Evolutionary conservation across 1,140 invertebrate species (phyloP), one percentile per base, ranked within the genome.

Genomic region (Episyrphus balteatus): DNA sequence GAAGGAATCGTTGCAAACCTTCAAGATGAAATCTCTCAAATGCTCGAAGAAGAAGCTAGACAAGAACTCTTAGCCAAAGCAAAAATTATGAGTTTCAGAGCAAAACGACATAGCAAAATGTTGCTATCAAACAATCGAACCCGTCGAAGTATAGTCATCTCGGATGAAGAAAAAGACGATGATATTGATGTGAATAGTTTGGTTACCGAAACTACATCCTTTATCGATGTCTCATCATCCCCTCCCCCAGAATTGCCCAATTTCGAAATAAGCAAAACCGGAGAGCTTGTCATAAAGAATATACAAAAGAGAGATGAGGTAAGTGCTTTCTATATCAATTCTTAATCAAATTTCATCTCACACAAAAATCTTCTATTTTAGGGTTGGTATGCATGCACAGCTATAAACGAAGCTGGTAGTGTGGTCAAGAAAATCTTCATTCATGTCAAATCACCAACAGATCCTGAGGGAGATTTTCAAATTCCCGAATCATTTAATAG

Each of bases 341-440:
- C 36, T 17, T 37, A 7, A 21, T 6, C 6, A 42, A 3, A 5
- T 37, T 37, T 14, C 3, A 18, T n/a, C n/a, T n/a, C n/a, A n/a
- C n/a, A n/a, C n/a, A 42, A 21, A 42, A 7, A 5, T 42, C 18
- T 5, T 13, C 40, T 9, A 3, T 31, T 42, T 39, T 26, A 26
- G 21, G 47, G 47, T 31, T 49, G 47, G 47, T 49, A 44, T 39
- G 41, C 41, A 10, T 49, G 47, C 44, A 33, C 42, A n/a, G 47
- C 47, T 1, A 11, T 44, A 5, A 49, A 49, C 26, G 47, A 49
- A 44, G 47, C 47, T 2, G 47, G 47, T 5, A 38, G 33, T 26
- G 15, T 31, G 2, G 33, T 44, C 5, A 49, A 49, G 31, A 26
- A 41, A 12, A 38, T 43, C 12, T 49, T 30, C 18, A 30, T 49